Conservation (phyloP, 2,888 invertebrate genomes). For the Trichogramma dendrolimi region DNA sequence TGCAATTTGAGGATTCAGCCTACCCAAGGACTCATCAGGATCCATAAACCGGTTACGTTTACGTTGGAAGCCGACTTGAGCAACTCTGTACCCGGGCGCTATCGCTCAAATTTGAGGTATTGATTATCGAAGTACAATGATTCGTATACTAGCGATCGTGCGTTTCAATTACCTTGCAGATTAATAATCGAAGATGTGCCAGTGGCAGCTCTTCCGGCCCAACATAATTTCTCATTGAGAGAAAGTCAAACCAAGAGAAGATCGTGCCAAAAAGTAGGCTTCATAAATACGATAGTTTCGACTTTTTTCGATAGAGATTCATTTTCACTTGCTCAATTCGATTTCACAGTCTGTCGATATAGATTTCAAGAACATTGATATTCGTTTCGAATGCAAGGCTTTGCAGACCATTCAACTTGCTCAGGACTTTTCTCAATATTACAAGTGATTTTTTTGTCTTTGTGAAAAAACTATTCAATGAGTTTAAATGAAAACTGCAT, state of each 20-base stretch:
- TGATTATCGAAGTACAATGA: background rate
- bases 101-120: constrained; percentile 46
- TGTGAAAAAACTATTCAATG: too few relatives aligned
- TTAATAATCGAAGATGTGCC: constrained; percentile 49
- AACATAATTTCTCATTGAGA: constrained; percentile 28
- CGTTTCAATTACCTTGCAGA: constrained; percentile 32
- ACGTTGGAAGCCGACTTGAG: constrained; percentile 37
- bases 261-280: constrained; percentile 33
- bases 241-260: constrained; percentile 32
- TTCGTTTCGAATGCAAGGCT: constrained; percentile 25
- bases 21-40: constrained; percentile 36
- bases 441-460: too few relatives aligned
- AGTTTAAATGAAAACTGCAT: too few relatives aligned
- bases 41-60: constrained; percentile 41
- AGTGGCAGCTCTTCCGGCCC: constrained; percentile 38
- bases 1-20: constrained; percentile 40
- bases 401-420: too few relatives aligned
- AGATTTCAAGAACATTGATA: constrained; percentile 32
- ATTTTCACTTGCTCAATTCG: constrained; percentile 18
- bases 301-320: background rate
- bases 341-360: constrained; percentile 35
- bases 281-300: background rate
- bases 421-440: too few relatives aligned
- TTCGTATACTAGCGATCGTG: background rate
- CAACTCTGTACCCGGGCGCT: constrained; percentile 35